phyloP scores from a whole-genome alignment of 2,113 vertebrate species.

The Melanostigma gelatinosum region DNA sequence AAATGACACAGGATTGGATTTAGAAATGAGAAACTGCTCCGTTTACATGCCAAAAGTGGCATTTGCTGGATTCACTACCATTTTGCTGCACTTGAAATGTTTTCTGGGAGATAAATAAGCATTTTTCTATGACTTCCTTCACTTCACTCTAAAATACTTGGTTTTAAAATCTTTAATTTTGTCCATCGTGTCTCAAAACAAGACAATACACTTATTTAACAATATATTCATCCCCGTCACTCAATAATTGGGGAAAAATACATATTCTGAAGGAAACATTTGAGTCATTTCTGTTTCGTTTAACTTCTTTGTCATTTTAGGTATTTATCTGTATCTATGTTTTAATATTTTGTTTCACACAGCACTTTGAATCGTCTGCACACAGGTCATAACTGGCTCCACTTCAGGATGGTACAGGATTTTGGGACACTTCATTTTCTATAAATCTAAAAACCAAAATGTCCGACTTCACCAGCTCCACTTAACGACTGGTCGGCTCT shows the following conservation, averaged over 20 bases:
- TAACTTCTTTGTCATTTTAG: neutral
- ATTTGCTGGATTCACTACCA: neutral
- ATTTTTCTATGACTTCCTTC: neutral
- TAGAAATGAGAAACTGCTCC: constrained; percentile 17
- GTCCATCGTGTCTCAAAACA: neutral
- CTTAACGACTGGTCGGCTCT: constrained; percentile 4
- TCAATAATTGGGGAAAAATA: no score
- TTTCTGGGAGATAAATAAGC: neutral
- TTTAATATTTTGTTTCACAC: neutral
- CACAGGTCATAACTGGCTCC: neutral
- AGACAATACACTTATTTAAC: neutral
- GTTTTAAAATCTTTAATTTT: neutral
- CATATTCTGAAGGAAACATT: neutral
- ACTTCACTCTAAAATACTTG: neutral
- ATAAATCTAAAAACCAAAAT: constrained; percentile 9
- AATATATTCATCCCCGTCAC: no score
- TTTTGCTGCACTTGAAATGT: neutral
- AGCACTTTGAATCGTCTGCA: neutral
- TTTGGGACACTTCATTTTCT: neutral
- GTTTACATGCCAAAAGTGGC: neutral
- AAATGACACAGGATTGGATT: constrained; percentile 39
- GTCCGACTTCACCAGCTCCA: neutral
- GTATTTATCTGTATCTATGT: neutral
- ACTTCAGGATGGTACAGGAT: neutral
- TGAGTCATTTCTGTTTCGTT: neutral